These are phyloP conservation scores for Drosophila recens DNA, from an alignment of 2,888 invertebrate genomes.

Conservation along the genomic window DNA sequence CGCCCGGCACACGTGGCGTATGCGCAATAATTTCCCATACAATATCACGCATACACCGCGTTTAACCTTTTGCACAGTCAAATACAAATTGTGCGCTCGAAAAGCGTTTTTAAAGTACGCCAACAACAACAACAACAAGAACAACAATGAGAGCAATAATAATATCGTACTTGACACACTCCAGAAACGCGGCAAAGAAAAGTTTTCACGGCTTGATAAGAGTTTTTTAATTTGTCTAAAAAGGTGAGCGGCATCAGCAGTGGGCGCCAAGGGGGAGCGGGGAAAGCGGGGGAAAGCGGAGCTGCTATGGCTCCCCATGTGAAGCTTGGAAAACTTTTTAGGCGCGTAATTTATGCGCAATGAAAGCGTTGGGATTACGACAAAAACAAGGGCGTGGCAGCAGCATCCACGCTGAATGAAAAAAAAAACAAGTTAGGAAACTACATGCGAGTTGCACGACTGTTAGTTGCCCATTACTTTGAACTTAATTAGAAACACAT, in stretches of 20 bases:
- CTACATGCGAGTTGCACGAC: neutral
- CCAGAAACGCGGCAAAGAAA: constrained; percentile 62
- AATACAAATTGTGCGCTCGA: constrained; percentile 58
- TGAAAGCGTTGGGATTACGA: constrained; percentile 75
- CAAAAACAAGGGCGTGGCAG: constrained; percentile 52
- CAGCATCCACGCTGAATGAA: constrained; percentile 33
- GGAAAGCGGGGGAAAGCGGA: neutral
- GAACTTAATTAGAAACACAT: too few species aligned
- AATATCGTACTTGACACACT: constrained; percentile 55
- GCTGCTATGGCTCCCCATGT: constrained; percentile 1
- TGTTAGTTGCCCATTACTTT: neutral
- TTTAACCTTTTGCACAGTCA: constrained; percentile 54
- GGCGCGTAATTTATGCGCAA: constrained; percentile 79
- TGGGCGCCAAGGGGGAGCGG: neutral
- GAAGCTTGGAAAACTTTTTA: constrained; percentile 61
- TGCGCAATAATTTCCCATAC: constrained; percentile 59
- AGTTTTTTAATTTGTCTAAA: constrained; percentile 81
- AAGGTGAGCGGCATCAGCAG: constrained; percentile 38
- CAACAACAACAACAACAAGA: constrained; percentile 29
- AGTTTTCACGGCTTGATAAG: constrained; percentile 71
- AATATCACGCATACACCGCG: constrained; percentile 69
- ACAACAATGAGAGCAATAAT: constrained; percentile 32
- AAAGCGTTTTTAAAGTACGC: constrained; percentile 69
- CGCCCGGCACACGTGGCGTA: constrained; percentile 48
- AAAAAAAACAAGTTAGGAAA: neutral